These are phyloP conservation scores for Chrosomus eos DNA, from an alignment of 2,797 vertebrate species.

Conservation along the genomic window DNA sequence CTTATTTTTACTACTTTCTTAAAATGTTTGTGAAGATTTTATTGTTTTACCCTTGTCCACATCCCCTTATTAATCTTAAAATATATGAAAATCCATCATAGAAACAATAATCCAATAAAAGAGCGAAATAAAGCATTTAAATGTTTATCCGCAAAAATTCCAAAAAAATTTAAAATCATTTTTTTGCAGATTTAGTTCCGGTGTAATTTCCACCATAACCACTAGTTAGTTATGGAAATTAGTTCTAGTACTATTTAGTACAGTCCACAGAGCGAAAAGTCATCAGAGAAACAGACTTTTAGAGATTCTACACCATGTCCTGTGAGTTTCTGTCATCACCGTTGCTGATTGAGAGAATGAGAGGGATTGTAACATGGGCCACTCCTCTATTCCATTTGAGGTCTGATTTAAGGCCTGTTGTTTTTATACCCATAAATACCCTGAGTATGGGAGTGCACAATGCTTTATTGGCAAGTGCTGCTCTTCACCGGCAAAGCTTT, in stretches of 20 bases:
- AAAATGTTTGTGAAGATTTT: not conserved
- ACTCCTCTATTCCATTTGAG: constrained; percentile 62
- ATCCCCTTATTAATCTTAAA: not conserved
- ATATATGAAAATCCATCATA: not conserved
- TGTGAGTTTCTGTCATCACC: constrained; percentile 30
- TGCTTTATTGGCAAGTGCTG: constrained; percentile 74
- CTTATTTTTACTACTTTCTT: not conserved
- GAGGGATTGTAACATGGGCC: constrained; percentile 25
- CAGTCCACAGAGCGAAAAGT: not conserved
- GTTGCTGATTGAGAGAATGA: constrained; percentile 29
- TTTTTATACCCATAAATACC: constrained; percentile 79
- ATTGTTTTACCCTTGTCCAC: not conserved
- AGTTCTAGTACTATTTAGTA: not conserved
- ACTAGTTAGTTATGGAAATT: too few species aligned
- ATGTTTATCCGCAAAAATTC: too few species aligned
- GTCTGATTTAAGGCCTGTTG: constrained; percentile 79
- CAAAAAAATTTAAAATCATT: not conserved
- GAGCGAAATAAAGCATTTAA: not conserved
- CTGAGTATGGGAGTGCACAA: constrained; percentile 65
- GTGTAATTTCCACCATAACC: not conserved
- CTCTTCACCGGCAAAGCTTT: constrained; percentile 72
- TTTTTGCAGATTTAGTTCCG: not conserved
- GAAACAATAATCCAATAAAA: not conserved
- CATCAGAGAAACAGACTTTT: not conserved
- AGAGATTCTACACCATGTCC: not conserved